Evolutionary conservation across 92 coral and sea anemone species (phyloP).

Genomic region (Porites rus): DNA sequence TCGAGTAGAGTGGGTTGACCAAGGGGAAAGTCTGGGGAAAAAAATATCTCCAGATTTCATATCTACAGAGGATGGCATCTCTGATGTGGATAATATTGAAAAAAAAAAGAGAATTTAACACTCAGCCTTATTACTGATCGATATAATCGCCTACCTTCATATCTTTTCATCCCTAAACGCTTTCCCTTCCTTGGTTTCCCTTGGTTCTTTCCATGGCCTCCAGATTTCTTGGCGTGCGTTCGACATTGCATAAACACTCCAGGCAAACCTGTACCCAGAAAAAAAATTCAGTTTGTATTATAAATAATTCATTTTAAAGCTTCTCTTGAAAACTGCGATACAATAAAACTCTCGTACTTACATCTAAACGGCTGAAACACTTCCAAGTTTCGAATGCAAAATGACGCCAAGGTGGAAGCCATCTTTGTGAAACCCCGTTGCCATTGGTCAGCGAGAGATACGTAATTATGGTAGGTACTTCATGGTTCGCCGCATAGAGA

Average conservation of each 20-base stretch:
- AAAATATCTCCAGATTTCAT: too few relatives aligned
- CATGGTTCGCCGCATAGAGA: too few relatives aligned
- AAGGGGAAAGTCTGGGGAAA: too few relatives aligned
- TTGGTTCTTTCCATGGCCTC: constrained; percentile 95
- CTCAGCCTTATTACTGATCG: background rate
- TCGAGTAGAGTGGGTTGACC: too few relatives aligned
- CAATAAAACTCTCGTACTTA: background rate
- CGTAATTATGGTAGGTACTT: background rate
- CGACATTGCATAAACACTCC: constrained; percentile 20
- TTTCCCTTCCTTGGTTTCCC: constrained; percentile 89
- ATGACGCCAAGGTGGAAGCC: constrained; percentile 32
- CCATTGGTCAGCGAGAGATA: background rate
- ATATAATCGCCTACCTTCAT: constrained; percentile 74
- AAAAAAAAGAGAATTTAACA: background rate
- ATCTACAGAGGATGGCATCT: too few relatives aligned
- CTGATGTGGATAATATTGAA: background rate
- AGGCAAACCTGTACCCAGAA: background rate
- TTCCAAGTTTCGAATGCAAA: constrained; percentile 27
- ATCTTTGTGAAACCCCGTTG: background rate
- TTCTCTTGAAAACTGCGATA: background rate
- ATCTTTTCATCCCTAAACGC: constrained; percentile 89
- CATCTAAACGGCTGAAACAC: constrained; percentile 36
- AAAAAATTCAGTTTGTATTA: background rate
- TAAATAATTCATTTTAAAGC: background rate
- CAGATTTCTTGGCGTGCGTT: constrained; percentile 89